Base-by-base conservation (phyloP, 1,140 invertebrate species). In the Bombus difficillimus region DNA sequence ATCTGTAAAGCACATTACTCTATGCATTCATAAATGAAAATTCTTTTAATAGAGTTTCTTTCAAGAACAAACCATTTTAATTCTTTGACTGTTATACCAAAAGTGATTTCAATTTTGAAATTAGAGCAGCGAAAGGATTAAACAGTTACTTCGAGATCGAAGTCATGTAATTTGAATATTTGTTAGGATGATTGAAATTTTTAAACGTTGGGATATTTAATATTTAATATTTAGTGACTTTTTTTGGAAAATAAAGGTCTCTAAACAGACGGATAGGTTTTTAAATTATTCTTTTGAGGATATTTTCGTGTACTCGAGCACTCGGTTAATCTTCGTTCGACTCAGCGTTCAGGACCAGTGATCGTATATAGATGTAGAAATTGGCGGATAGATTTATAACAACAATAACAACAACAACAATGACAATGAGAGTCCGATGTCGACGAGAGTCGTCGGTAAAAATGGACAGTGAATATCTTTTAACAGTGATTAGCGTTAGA, bases 361-460 rank as follows among this genome's bases (percentile, higher is more conserved):
- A 77, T 83, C 82, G 47, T 62, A 71, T 73, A 43, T 74, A 72
- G 41, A 66, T 47, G 88, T 75, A 59, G 59, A 83, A 64, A 86
- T 72, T 73, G 43, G 66, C 75, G 86, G 80, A 41, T 75, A 78
- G 66, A 74, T 89, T 84, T 85, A 89, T 68, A 84, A 78, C 75
- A 87, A 80, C 74, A 78, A 73, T 73, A 87, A 80, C 83, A 87
- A 75, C 74, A 87, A 78, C 76, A 80, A 85, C 86, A 85, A 79
- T 76, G 71, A 75, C 41, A 66, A 74, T 88, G 80, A 81, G 78
- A 78, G 82, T 88, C 62, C 84, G 83, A 83, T 77, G 80, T 78
- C 81, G 89, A 81, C 88, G 64, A 72, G 73, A 43, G 71, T 75
- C 59, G 75, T 82, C 57, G 57, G 68, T 86, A 37, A 82, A 81